Percentiles rank a stretch among this genome's conserved stretches.
These are phyloP conservation scores for Odontesthes bonariensis DNA, from an alignment of 2,113 vertebrate genomes.

Conservation along the genomic window DNA sequence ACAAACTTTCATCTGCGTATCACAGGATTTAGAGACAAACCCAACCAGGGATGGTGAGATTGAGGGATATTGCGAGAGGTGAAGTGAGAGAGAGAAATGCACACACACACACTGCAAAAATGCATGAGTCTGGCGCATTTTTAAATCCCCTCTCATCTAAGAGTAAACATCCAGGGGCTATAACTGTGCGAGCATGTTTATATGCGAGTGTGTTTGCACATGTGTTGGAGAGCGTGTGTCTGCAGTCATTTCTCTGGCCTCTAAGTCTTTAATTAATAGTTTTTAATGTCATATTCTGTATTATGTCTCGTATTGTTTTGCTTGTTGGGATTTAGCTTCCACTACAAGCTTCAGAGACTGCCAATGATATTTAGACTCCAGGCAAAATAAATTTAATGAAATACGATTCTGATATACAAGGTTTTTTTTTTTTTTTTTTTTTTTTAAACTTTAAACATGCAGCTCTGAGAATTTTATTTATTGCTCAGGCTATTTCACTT, in stretches of 20 bases:
- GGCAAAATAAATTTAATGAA: no score
- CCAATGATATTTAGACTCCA: no score
- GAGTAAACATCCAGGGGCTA: slow-evolving; percentile 61
- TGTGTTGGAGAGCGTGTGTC: background rate
- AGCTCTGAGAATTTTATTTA: no score
- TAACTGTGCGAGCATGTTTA: slow-evolving; percentile 9
- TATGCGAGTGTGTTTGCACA: background rate
- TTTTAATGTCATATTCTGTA: no score
- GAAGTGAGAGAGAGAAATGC: slow-evolving; percentile 9
- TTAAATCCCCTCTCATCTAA: slow-evolving; percentile 48
- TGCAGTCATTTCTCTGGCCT: background rate
- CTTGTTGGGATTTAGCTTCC: no score
- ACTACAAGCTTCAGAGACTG: no score
- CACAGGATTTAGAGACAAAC: slow-evolving; percentile 56
- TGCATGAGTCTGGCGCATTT: slow-evolving; percentile 18
- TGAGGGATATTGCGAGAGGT: slow-evolving; percentile 24
- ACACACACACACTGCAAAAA: slow-evolving; percentile 18
- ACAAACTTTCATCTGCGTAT: slow-evolving; percentile 72
- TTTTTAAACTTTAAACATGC: no score
- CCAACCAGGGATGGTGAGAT: slow-evolving; percentile 28
- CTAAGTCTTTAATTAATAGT: no score
- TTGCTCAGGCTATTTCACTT: no score
- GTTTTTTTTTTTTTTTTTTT: no score
- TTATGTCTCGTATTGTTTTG: no score
- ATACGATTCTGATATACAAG: no score